Percentiles rank a stretch among this genome's conserved stretches.
Conservation (phyloP, 2,113 vertebrate genomes). For the Ammodytes marinus region DNA sequence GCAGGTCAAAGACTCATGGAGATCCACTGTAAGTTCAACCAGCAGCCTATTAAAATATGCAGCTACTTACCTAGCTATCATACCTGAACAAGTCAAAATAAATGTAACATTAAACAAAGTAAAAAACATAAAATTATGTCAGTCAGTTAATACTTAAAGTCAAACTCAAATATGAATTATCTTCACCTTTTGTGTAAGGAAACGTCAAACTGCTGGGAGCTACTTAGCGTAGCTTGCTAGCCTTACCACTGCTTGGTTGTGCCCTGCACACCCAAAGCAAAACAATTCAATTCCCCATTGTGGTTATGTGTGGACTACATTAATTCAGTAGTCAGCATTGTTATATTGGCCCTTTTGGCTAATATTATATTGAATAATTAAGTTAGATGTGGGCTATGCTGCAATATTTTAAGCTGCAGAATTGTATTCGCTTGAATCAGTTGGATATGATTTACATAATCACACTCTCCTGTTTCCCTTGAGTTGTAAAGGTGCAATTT, state of each 20-base stretch:
- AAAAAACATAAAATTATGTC: not conserved
- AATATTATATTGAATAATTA: too few relatives aligned
- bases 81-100: not conserved
- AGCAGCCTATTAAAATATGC: conserved; percentile 47
- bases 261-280: not conserved
- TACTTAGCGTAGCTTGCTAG: not conserved
- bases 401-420: too few relatives aligned
- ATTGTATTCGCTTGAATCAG: too few relatives aligned
- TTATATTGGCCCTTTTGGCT: too few relatives aligned
- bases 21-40: conserved; percentile 81
- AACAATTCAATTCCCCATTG: not conserved
- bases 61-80: conserved; percentile 36
- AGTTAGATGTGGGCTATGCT: too few relatives aligned
- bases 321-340: too few relatives aligned
- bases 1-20: conserved; percentile 83
- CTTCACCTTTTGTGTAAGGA: not conserved
- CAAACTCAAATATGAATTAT: not conserved
- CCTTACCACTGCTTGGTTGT: not conserved
- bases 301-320: too few relatives aligned
- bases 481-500: too few relatives aligned
- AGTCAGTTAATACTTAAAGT: not conserved
- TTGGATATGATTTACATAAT: too few relatives aligned
- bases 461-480: too few relatives aligned
- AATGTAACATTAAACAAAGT: not conserved
- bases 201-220: not conserved